These are phyloP conservation scores for Patiria miniata DNA, from an alignment of 35 echinoderm and acorn worm genomes.

Conservation along the genomic window DNA sequence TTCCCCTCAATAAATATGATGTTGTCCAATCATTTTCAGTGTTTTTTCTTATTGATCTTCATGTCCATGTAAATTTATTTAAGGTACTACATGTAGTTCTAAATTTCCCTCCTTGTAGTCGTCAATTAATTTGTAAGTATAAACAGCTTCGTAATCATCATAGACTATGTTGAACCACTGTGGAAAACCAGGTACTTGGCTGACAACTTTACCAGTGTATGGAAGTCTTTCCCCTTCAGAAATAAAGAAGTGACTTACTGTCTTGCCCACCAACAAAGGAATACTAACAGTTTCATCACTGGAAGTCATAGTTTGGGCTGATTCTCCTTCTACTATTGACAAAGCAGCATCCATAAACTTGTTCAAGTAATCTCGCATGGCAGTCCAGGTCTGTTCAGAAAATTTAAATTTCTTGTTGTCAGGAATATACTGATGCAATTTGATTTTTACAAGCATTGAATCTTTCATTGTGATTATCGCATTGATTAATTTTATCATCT, in stretches of 20 bases:
- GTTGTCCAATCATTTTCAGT: no score
- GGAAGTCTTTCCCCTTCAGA: background rate
- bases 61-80: no score
- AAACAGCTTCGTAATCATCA: constrained; percentile 49
- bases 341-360: constrained; percentile 15
- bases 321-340: background rate
- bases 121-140: constrained; percentile 49
- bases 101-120: constrained; percentile 50
- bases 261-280: background rate
- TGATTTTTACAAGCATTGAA: constrained; percentile 58
- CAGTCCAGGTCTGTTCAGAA: constrained; percentile 19
- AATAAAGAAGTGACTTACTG: background rate
- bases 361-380: constrained; percentile 4
- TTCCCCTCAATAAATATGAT: no score
- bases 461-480: constrained; percentile 43
- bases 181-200: constrained; percentile 57
- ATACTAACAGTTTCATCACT: background rate
- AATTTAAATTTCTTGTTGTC: constrained; percentile 50
- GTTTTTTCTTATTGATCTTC: no score
- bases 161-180: constrained; percentile 57
- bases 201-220: constrained; percentile 54
- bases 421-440: constrained; percentile 35
- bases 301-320: background rate
- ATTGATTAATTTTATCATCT: constrained; percentile 42
- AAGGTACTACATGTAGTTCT: background rate